phyloP scores from a whole-genome alignment of 2,888 invertebrate species.

The Portevinia maculata region DNA sequence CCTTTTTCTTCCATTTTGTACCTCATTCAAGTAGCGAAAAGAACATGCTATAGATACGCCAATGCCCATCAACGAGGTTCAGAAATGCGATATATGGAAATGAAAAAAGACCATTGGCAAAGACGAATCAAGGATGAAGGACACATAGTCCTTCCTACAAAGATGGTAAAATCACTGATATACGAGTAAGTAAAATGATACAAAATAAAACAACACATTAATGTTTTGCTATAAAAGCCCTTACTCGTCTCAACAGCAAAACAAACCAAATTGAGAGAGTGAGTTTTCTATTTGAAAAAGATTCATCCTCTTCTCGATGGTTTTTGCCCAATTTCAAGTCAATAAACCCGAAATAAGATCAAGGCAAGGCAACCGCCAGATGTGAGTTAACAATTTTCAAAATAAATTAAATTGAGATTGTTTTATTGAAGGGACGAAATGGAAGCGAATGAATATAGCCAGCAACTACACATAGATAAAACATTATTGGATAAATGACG shows the following conservation, averaged over 20 bases:
- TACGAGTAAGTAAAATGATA: conserved; percentile 24
- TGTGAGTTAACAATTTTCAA: conserved; percentile 36
- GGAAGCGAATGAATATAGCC: not conserved
- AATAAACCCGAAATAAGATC: not conserved
- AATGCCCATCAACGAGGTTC: conserved; percentile 1
- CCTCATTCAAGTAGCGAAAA: not conserved
- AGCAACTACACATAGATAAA: not conserved
- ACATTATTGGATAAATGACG: not conserved
- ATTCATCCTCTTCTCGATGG: not conserved
- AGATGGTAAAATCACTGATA: conserved; percentile 14
- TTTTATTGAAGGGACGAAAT: conserved; percentile 11
- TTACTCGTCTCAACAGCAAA: too few relatives aligned
- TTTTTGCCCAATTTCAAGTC: not conserved
- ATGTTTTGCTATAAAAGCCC: conserved; percentile 19
- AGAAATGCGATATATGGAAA: conserved; percentile 16
- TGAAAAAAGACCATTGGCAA: conserved; percentile 9
- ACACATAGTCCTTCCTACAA: conserved; percentile 3
- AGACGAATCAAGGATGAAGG: conserved; percentile 7
- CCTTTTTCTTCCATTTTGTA: conserved; percentile 18
- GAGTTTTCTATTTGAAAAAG: not conserved
- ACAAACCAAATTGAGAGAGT: too few relatives aligned
- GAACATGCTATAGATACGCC: not conserved
- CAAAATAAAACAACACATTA: conserved; percentile 35
- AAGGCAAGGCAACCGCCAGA: conserved; percentile 1
- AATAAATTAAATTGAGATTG: conserved; percentile 53